These are phyloP conservation scores for Thera britannica DNA, from an alignment of 2,888 invertebrate species.

Conservation along the genomic window DNA sequence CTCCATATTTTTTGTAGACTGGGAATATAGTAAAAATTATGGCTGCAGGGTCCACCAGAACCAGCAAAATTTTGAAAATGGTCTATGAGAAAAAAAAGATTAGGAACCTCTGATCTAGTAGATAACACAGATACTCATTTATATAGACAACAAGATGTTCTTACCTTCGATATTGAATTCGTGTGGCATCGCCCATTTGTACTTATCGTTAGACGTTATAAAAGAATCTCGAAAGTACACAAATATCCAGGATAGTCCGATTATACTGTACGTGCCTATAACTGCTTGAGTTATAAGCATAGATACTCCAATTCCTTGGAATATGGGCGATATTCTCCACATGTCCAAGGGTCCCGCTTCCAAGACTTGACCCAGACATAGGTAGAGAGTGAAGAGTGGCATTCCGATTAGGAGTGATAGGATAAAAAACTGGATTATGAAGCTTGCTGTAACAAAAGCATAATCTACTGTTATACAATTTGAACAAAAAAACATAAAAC, in stretches of 20 bases:
- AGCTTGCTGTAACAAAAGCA: constrained; percentile 87
- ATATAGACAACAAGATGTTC: constrained; percentile 16
- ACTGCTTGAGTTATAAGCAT: constrained; percentile 91
- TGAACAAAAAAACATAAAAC: no score
- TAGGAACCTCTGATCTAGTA: no score
- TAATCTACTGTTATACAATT: background rate
- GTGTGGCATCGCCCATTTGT: constrained; percentile 92
- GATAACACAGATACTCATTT: background rate
- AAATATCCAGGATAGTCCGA: constrained; percentile 96
- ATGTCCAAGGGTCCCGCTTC: constrained; percentile 94
- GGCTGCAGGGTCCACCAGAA: no score
- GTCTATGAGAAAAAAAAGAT: no score
- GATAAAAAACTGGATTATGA: constrained; percentile 94
- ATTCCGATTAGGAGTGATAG: constrained; percentile 92
- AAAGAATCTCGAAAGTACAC: constrained; percentile 95
- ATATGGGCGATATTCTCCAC: constrained; percentile 97
- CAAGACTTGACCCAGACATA: constrained; percentile 93
- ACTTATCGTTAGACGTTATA: constrained; percentile 90
- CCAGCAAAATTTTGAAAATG: no score
- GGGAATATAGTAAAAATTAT: no score
- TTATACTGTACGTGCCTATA: constrained; percentile 93
- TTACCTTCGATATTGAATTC: constrained; percentile 88
- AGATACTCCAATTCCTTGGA: constrained; percentile 95
- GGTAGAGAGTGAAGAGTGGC: constrained; percentile 93
- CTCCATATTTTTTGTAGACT: no score